Percentiles rank a stretch among this genome's conserved stretches.
These are phyloP conservation scores for Manis crassicaudata DNA, from an alignment of 2,797 vertebrate genomes.

Conservation along the genomic window DNA sequence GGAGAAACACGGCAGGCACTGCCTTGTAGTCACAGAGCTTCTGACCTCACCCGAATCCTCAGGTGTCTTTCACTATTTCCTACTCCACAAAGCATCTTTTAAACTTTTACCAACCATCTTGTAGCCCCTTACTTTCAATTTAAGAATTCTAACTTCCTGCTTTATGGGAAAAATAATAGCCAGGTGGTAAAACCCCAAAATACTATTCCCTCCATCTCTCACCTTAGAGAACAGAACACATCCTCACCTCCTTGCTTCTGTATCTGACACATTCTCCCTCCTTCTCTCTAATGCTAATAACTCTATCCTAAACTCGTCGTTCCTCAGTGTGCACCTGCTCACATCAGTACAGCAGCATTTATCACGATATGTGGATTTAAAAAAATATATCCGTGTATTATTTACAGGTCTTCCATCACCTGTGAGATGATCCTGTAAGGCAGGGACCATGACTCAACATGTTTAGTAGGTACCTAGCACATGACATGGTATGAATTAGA, in stretches of 20 bases:
- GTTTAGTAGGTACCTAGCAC: not conserved
- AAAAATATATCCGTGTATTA: not conserved
- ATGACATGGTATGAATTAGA: not conserved
- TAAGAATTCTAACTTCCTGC: not conserved
- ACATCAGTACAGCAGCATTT: not conserved
- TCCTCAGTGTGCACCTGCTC: not conserved
- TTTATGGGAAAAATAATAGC: not conserved
- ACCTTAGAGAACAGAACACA: not conserved
- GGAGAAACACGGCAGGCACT: not conserved
- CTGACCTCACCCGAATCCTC: no score
- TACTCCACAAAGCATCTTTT: not conserved
- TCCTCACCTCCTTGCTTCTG: not conserved
- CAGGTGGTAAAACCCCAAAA: not conserved
- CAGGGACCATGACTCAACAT: not conserved
- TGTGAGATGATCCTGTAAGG: not conserved
- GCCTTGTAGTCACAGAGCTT: not conserved
- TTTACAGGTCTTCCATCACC: not conserved
- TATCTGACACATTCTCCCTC: not conserved
- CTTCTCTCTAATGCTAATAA: not conserved
- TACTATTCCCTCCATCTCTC: not conserved
- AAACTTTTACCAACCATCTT: not conserved
- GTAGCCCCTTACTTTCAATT: not conserved
- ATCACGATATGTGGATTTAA: not conserved
- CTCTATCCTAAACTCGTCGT: not conserved
- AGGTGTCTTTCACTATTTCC: not conserved